These are phyloP conservation scores for Lepisosteus oculatus DNA, from an alignment of 2,113 vertebrate genomes.

Conservation along the genomic window DNA sequence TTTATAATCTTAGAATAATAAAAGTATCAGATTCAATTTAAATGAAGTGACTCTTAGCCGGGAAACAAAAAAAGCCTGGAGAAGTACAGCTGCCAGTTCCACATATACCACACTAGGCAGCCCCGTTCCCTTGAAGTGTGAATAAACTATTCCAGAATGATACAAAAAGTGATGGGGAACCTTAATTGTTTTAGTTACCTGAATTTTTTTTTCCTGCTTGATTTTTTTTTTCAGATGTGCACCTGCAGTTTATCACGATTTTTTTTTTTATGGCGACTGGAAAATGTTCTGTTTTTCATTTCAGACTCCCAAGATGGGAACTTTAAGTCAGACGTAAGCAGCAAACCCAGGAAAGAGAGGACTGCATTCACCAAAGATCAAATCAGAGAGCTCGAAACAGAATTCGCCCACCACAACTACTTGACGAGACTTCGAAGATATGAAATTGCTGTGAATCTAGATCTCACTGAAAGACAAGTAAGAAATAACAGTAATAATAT, in stretches of 20 bases:
- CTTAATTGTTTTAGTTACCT: conserved; percentile 42
- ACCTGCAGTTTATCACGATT: conserved; percentile 48
- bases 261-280: conserved; percentile 31
- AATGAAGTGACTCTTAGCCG: too few species aligned
- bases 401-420: conserved; percentile 98
- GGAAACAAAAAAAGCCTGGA: conserved; percentile 33
- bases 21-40: too few species aligned
- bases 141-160: conserved; percentile 49
- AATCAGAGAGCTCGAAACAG: conserved; percentile 95
- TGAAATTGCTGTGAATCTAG: conserved; percentile 95
- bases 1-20: too few species aligned
- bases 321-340: conserved; percentile 93
- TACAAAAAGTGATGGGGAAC: conserved; percentile 47
- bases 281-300: conserved; percentile 54
- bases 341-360: conserved; percentile 96
- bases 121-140: conserved; percentile 44
- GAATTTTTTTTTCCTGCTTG: conserved; percentile 21
- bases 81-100: conserved; percentile 41
- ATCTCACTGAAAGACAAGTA: conserved; percentile 99
- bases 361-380: conserved; percentile 98
- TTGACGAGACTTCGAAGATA: conserved; percentile 94
- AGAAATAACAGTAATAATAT: conserved; percentile 10
- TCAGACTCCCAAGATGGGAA: conserved; percentile 95
- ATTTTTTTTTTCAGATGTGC: conserved; percentile 36
- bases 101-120: conserved; percentile 38